These are phyloP conservation scores for Corythaixoides concolor DNA, from an alignment of 2,113 vertebrate genomes.

Conservation along the genomic window DNA sequence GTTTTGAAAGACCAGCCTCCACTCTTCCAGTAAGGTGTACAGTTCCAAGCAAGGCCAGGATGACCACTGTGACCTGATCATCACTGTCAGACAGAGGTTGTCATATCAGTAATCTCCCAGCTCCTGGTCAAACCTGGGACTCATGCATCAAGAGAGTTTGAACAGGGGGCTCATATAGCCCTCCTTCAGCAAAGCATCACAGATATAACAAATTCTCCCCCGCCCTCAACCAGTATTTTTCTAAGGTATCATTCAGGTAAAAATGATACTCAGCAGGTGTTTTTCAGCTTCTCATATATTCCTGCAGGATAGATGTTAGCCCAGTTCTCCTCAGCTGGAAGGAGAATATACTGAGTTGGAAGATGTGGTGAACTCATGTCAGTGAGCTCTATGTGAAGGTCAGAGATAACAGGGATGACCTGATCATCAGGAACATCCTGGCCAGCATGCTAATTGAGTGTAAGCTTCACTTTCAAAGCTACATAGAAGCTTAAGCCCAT, in stretches of 20 bases:
- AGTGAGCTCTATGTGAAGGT: not conserved
- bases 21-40: not conserved
- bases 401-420: not conserved
- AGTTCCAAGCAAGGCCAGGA: not conserved
- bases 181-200: not conserved
- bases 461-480: conserved; percentile 42
- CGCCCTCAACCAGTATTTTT: not conserved
- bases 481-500: conserved; percentile 6
- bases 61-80: not conserved
- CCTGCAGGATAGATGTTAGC: not conserved
- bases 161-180: not conserved
- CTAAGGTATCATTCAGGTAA: not conserved
- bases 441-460: not conserved
- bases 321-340: not conserved
- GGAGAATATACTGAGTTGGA: not conserved
- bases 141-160: not conserved
- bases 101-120: not conserved
- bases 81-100: not conserved
- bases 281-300: not conserved
- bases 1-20: not conserved
- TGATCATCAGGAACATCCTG: not conserved
- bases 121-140: not conserved
- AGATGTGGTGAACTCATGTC: not conserved
- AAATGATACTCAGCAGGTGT: not conserved
- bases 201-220: not conserved